Base-by-base conservation (phyloP, 2,888 invertebrate genomes). In the Drosophila histrio region DNA sequence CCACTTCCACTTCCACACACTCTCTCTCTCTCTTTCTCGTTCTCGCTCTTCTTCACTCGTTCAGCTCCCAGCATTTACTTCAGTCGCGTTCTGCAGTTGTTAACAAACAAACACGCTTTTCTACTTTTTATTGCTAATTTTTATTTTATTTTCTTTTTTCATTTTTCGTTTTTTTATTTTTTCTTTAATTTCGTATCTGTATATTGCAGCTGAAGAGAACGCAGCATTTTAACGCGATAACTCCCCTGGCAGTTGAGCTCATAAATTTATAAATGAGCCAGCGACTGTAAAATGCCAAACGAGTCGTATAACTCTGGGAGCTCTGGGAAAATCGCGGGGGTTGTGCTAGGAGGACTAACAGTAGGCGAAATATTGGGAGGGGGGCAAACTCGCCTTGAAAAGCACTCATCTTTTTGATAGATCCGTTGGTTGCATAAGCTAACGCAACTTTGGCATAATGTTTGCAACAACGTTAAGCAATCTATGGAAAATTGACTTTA, bases 71-170 rank as follows among this genome's bases (percentile, higher is more conserved):
- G 28, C 26, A 39, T 49, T 34, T 58, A 17, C 61, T 60, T 8
- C 36, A 28, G 44, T 57, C 66, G 69, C 61, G 61, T 36, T 58
- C 66, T 79, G 77, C 85, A 75, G 74, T 82, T 87, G 83, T 86
- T 86, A 86, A 82, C 82, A 87, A 78, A 82, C 80, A 80, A 88
- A 87, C 86, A 87, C 68, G 88, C 86, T 88, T 87, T 87, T 88
- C 86, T 87, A 87, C 86, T 87, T 88, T 82, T 87, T 88, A 87
- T 87, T 88, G 80, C 86, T 88, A 87, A 87, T 87, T 87, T 88
- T 82, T 79, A 81, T 87, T 84, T 84, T 80, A 69, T 84, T 65
- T 58, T 39, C 34, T 44, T 47, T 43, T 56, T 54, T 28, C 52
- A 7, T 57, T 60, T 57, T 46, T 22, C 24, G 21, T 57, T 24